Conservation (phyloP, 23 tunicate genomes). For the Trididemnum clinides region DNA sequence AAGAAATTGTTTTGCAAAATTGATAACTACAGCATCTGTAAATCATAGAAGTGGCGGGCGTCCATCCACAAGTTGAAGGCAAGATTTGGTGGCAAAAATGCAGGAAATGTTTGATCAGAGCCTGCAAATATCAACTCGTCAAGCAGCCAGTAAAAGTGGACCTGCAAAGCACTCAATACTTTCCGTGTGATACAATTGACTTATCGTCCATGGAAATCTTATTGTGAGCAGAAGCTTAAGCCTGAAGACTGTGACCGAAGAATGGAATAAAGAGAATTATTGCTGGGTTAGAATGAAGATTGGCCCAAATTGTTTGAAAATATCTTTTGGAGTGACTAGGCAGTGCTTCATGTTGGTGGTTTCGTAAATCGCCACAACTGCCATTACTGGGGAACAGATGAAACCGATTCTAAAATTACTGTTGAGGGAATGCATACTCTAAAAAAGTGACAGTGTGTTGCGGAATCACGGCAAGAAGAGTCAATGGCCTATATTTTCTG, state of each 20-base stretch:
- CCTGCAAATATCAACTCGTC: constrained; percentile 14
- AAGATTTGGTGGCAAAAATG: neutral
- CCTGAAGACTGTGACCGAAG: no score
- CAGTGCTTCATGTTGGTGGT: neutral
- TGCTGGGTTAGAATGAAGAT: neutral
- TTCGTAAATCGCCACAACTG: neutral
- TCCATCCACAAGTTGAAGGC: constrained; percentile 15
- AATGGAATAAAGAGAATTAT: neutral
- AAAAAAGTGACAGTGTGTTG: neutral
- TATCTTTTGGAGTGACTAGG: neutral
- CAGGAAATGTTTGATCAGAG: constrained; percentile 4
- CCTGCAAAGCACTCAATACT: neutral
- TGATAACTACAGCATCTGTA: neutral
- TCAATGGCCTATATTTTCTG: neutral
- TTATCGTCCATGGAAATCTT: neutral
- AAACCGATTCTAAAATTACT: neutral
- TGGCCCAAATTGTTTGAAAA: neutral
- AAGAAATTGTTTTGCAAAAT: neutral
- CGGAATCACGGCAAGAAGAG: neutral
- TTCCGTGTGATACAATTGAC: neutral
- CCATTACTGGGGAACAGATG: neutral
- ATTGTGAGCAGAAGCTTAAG: neutral
- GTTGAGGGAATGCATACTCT: neutral
- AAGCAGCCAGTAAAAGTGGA: neutral
- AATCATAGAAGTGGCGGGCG: neutral